Percentiles rank a stretch among this genome's conserved stretches.
Conservation (phyloP, 1,140 invertebrate genomes). For the Dryas iulia region DNA sequence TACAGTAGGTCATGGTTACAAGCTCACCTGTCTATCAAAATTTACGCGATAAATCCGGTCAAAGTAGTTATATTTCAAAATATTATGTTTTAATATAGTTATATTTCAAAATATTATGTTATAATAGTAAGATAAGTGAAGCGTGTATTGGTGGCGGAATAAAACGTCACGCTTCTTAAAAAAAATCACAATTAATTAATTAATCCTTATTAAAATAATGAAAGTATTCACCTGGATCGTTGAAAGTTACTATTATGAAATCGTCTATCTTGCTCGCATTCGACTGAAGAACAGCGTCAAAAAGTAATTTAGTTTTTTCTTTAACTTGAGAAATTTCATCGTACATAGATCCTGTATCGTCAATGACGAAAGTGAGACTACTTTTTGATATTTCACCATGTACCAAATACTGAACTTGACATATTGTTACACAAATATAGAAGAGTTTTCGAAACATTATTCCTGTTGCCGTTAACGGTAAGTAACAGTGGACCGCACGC, state of each 20-base stretch:
- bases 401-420: not conserved
- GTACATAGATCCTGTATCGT: slow-evolving; percentile 54
- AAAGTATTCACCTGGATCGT: slow-evolving; percentile 56
- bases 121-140: too few relatives aligned
- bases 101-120: too few relatives aligned
- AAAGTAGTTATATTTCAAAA: too few relatives aligned
- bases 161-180: too few relatives aligned
- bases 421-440: not conserved
- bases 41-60: too few relatives aligned
- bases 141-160: too few relatives aligned
- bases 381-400: slow-evolving; percentile 26
- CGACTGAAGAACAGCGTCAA: slow-evolving; percentile 44
- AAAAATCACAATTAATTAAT: too few relatives aligned
- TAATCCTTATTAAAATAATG: not conserved
- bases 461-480: not conserved
- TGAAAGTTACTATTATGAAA: slow-evolving; percentile 56
- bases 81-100: too few relatives aligned
- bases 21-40: too few relatives aligned
- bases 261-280: slow-evolving; percentile 48
- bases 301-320: slow-evolving; percentile 37
- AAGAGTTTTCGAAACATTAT: not conserved
- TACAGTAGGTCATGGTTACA: too few relatives aligned
- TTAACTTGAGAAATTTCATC: slow-evolving; percentile 53
- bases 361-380: slow-evolving; percentile 53
- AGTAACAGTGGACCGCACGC: not conserved